Conservation (phyloP, 2,888 invertebrate genomes). For the Pachymerium ferrugineum region DNA sequence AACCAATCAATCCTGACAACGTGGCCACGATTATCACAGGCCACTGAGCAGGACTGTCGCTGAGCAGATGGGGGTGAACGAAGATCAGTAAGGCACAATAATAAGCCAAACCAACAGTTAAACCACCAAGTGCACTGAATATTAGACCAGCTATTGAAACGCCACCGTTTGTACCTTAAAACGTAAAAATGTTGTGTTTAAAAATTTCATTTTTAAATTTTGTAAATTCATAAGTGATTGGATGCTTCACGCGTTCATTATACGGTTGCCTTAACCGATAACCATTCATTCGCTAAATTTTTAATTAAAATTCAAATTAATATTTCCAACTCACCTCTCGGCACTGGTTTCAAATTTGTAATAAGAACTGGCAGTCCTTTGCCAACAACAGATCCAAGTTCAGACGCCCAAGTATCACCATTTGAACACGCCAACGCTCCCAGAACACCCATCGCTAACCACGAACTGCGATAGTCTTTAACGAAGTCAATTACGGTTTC, state of each 20-base stretch:
- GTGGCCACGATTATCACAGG: constrained; percentile 67
- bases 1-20: constrained; percentile 70
- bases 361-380: constrained; percentile 65
- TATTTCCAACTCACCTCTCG: constrained; percentile 54
- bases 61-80: constrained; percentile 56
- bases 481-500: constrained; percentile 73
- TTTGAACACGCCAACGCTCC: constrained; percentile 72
- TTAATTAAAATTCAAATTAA: constrained; percentile 19
- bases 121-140: constrained; percentile 61
- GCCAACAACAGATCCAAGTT: constrained; percentile 71
- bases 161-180: constrained; percentile 77
- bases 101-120: constrained; percentile 64
- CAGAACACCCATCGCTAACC: constrained; percentile 72
- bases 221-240: not conserved
- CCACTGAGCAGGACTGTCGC: constrained; percentile 55
- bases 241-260: too few species aligned
- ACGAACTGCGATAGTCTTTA: constrained; percentile 63
- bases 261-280: not conserved
- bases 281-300: not conserved
- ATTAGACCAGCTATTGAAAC: constrained; percentile 59
- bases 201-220: too few species aligned
- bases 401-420: constrained; percentile 89
- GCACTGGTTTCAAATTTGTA: constrained; percentile 67
- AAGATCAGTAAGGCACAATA: constrained; percentile 62
- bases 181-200: too few species aligned